Evolutionary conservation across 1,140 invertebrate species (phyloP), one percentile per base, ranked within the genome.

Genomic region (Brachystomella parvula): DNA sequence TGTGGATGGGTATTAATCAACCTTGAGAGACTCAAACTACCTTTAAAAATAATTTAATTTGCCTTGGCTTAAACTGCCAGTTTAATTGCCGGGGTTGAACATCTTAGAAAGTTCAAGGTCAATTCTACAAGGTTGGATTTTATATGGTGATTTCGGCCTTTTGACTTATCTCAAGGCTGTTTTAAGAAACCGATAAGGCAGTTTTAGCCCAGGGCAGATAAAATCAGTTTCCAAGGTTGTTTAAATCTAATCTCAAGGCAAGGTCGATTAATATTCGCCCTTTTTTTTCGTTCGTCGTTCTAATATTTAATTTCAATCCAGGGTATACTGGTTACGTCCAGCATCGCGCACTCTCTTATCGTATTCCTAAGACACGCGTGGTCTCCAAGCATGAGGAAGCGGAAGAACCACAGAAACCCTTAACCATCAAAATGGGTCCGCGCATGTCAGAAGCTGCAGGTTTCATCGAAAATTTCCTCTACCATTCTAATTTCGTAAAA

Each of bases 261-360:
- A n/a, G n/a, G n/a, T n/a, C n/a, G n/a, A n/a, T n/a, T n/a, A n/a
- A n/a, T n/a, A n/a, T n/a, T n/a, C n/a, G n/a, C n/a, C n/a, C n/a
- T n/a, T n/a, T n/a, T n/a, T n/a, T n/a, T n/a, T n/a, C 9, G 21
- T 24, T 53, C 24, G 49, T 39, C 35, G 19, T 39, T 39, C 9
- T 44, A 44, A n/a, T n/a, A 9, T 44, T 56, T 12, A 17, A 17
- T 56, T 6, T 17, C 24, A 12, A 6, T 26, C 26, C 24, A 59
- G 57, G 57, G 57, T 30, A 59, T 31, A 59, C 6, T 24, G 57
- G 57, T 12, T 32, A 32, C 26, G 30, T 59, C 30, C 57, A 59
- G 30, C 57, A 59, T 17, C 26, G 57, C 3, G 57, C 57, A 9
- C 21, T 29, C 24, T 59, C 57, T 12, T 59, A 59, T 29, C 57